A percentile compares a stretch with the other conserved stretches of the same genome.
Evolutionary conservation across 2,113 vertebrate species (phyloP).

Genomic region (Scytalopus superciliaris): DNA sequence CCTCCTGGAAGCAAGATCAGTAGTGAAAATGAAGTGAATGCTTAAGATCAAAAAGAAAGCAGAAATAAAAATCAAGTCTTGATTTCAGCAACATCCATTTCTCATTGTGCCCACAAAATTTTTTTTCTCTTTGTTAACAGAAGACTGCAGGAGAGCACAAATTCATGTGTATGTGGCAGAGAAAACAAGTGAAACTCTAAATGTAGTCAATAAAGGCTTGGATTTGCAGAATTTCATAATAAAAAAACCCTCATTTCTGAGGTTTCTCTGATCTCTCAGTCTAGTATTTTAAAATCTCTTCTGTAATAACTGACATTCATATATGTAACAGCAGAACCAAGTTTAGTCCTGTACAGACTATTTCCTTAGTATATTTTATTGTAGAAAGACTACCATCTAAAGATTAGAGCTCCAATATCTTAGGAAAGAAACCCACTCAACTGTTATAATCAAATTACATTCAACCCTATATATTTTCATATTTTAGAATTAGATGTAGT

Average conservation of each 20-base stretch:
- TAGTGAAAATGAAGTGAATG: not conserved
- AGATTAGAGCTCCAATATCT: not conserved
- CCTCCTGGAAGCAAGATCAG: not conserved
- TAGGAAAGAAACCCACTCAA: not conserved
- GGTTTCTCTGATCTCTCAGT: not conserved
- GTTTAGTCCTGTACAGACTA: not conserved
- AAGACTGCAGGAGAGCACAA: not conserved
- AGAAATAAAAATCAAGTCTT: not conserved
- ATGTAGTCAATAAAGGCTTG: not conserved
- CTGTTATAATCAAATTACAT: not conserved
- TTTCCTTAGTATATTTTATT: not conserved
- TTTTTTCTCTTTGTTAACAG: not conserved
- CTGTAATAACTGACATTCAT: not conserved
- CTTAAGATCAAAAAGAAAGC: not conserved
- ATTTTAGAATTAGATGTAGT: not conserved
- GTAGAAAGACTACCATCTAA: not conserved
- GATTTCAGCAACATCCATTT: not conserved
- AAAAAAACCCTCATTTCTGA: not conserved
- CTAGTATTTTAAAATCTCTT: not conserved
- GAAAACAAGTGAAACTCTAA: not conserved
- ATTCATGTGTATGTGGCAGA: fast-evolving
- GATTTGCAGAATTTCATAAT: not conserved
- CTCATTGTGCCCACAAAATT: not conserved
- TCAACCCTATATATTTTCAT: not conserved
- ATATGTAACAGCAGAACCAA: not conserved